These are phyloP conservation scores for Dynastes maya DNA, from an alignment of 2,888 invertebrate species.

Conservation along the genomic window DNA sequence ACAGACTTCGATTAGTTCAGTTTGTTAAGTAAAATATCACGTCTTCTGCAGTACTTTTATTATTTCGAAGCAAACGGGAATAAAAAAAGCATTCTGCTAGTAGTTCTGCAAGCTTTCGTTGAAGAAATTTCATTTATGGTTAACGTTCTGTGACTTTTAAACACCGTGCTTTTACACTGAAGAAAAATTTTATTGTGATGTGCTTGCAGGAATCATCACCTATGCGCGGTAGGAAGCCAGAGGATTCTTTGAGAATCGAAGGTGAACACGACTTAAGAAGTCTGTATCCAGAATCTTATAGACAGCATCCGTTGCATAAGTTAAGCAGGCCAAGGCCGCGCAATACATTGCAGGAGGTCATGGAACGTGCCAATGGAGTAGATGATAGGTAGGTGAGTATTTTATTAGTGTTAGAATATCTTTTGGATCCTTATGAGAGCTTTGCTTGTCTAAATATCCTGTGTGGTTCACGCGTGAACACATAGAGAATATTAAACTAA, in stretches of 20 bases:
- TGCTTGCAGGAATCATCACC: conserved; percentile 58
- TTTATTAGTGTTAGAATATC: not conserved
- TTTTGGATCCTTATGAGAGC: not conserved
- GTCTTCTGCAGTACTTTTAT: no score
- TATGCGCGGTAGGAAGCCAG: conserved; percentile 56
- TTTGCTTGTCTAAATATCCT: not conserved
- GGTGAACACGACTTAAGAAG: conserved; percentile 57
- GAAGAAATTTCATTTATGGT: no score
- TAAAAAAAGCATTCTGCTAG: no score
- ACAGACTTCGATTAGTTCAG: no score
- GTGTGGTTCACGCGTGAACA: not conserved
- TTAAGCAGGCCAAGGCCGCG: conserved; percentile 45
- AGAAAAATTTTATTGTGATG: not conserved
- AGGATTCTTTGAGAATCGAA: conserved; percentile 66
- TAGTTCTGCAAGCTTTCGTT: no score
- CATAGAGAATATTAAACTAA: no score
- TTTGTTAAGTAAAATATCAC: no score
- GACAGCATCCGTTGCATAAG: conserved; percentile 60
- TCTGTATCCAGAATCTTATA: conserved; percentile 59
- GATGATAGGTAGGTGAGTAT: conserved; percentile 51
- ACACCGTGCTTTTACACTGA: not conserved
- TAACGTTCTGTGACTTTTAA: no score
- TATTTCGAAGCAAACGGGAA: no score
- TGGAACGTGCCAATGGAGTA: conserved; percentile 46
- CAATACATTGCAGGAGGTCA: conserved; percentile 52